Evolutionary conservation across 2,888 invertebrate genomes (phyloP).

Genomic region (Netelia virgata): DNA sequence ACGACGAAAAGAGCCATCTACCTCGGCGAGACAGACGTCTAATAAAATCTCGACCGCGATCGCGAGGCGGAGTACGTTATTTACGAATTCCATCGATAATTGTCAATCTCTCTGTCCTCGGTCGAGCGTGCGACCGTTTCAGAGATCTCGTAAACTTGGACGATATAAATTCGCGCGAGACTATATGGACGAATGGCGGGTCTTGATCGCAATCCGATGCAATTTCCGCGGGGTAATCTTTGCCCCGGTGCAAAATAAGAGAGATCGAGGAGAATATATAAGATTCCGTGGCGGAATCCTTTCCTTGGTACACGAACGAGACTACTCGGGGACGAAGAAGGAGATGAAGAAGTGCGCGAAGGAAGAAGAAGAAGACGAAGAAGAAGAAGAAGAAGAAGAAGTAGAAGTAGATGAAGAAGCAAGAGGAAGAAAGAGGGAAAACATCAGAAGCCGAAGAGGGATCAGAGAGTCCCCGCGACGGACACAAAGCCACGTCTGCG

Average conservation of each 20-base stretch:
- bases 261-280: constrained; percentile 40
- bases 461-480: constrained; percentile 55
- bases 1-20: constrained; percentile 1
- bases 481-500: constrained; percentile 79
- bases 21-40: constrained; percentile 4
- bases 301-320: background rate
- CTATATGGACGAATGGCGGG: constrained; percentile 60
- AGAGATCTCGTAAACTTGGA: constrained; percentile 45
- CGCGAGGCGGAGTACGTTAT: constrained; percentile 32
- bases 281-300: background rate
- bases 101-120: constrained; percentile 45
- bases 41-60: constrained; percentile 19
- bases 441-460: constrained; percentile 40
- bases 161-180: constrained; percentile 59
- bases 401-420: constrained; percentile 23
- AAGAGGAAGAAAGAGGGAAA: constrained; percentile 35
- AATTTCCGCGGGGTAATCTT: constrained; percentile 51
- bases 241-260: constrained; percentile 38
- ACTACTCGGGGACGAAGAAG: background rate
- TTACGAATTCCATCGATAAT: constrained; percentile 56
- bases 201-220: constrained; percentile 44
- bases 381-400: background rate
- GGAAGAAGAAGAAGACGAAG: constrained; percentile 8
- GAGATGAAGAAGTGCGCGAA: background rate
- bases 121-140: constrained; percentile 14